Evolutionary conservation across 1,140 invertebrate species (phyloP), one percentile per base, ranked within the genome.

Genomic region (Philopotamus ludificatus): DNA sequence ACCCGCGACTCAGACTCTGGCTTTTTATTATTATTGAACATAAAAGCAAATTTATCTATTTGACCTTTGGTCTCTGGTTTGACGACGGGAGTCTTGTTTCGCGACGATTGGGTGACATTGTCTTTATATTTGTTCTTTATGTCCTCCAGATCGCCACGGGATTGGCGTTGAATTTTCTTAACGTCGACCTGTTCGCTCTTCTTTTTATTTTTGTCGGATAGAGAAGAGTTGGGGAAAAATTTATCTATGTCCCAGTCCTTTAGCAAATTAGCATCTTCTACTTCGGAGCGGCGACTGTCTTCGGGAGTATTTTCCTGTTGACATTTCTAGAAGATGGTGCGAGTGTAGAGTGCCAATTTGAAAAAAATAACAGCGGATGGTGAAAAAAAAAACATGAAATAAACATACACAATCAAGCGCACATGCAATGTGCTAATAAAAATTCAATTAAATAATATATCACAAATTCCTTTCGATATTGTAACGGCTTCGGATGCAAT

Each of bases 161-260:
- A 78, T 51, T 77, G 75, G 34, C 77, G 70, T 68, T 79, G 76
- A 59, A 79, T 72, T 16, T 79, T 78, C 15, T 67, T 76, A 70
- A 73, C 77, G 71, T 72, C 78, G 51, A 71, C 77, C 73, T 61
- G 72, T 58, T 76, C 78, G 72, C 59, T 72, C 70, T 74, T 81
- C 70, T 73, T 76, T 72, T 57, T 72, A 71, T 74, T 81, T 71
- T 74, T 77, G 71, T 72, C 76, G 25, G 47, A 73, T 58, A 73
- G 74, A 57, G 51, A 67, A 70, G 57, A 69, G 65, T 77, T 82
- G 22, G 89, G 87, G 75, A 93, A 91, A 81, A 92, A 91, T 75
- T 87, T 85, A 66, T 88, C 87, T 77, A 92, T 88, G 77, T 92
- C 88, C 90, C 89, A 92, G 67, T 92, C 90, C 76, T 89, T 88